A percentile compares a stretch with the other conserved stretches of the same genome.
Conservation (phyloP, 2,113 vertebrate species). For the Platichthys flesus region DNA sequence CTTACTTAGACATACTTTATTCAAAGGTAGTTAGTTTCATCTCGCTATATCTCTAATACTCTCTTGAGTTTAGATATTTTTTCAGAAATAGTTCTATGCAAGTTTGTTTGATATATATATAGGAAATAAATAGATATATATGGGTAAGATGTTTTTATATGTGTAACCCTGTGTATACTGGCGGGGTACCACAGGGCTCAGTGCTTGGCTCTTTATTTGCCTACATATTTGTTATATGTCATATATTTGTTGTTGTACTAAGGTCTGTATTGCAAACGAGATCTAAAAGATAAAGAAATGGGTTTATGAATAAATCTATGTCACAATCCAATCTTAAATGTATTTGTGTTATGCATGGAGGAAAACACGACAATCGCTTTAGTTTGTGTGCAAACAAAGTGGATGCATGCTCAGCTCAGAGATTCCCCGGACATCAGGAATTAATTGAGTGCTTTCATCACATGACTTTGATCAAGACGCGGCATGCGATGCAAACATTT, state of each 20-base stretch:
- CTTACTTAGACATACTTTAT: too few relatives aligned
- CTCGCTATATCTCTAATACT: too few relatives aligned
- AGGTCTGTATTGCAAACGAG: background rate
- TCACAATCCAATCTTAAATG: background rate
- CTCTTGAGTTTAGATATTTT: background rate
- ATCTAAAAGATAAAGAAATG: background rate
- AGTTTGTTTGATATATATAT: too few relatives aligned
- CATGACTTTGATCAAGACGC: background rate
- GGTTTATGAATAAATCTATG: too few relatives aligned
- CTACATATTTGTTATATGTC: background rate
- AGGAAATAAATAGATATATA: too few relatives aligned
- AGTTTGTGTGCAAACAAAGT: slow-evolving; percentile 13
- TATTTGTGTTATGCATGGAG: slow-evolving; percentile 27
- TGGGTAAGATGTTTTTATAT: too few relatives aligned
- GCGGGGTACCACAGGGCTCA: too few relatives aligned
- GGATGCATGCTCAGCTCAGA: background rate
- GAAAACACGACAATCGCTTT: slow-evolving; percentile 12
- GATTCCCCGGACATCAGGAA: background rate
- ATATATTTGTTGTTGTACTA: background rate
- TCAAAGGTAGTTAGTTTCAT: too few relatives aligned
- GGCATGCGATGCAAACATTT: background rate
- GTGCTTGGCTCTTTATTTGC: too few relatives aligned
- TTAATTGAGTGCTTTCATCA: background rate
- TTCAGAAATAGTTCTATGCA: background rate
- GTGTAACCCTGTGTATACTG: too few relatives aligned